These are phyloP conservation scores for Vidua macroura DNA, from an alignment of 2,113 vertebrate genomes.

Conservation along the genomic window DNA sequence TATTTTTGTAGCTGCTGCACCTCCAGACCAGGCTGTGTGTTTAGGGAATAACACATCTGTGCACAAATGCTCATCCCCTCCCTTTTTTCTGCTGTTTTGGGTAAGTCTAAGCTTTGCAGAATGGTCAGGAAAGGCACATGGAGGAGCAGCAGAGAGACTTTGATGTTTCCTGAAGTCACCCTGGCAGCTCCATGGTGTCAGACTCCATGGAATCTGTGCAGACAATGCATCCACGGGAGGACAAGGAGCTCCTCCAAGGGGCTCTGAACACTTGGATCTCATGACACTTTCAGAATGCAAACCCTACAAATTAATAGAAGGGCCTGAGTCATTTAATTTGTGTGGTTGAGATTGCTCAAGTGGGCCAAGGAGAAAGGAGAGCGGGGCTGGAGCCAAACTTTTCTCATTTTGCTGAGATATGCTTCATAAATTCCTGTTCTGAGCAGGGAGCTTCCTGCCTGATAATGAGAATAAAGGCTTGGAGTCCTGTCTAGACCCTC, in stretches of 20 bases:
- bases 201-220: rapidly evolving
- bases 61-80: not conserved
- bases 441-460: not conserved
- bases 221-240: not conserved
- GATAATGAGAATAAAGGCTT: not conserved
- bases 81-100: not conserved
- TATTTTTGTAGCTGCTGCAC: not conserved
- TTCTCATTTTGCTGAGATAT: conserved; percentile 20
- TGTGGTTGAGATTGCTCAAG: not conserved
- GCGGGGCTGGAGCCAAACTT: not conserved
- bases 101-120: not conserved
- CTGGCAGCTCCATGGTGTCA: not conserved
- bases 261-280: not conserved
- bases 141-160: not conserved
- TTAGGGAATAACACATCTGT: not conserved
- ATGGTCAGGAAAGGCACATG: not conserved
- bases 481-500: not conserved
- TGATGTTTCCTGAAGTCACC: not conserved
- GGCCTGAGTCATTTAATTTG: not conserved
- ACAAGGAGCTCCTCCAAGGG: not conserved
- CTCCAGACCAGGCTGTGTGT: not conserved
- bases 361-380: conserved; percentile 5
- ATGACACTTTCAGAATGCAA: not conserved
- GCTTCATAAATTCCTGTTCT: conserved; percentile 10
- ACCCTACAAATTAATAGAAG: not conserved